These are phyloP conservation scores for Lithodes maja DNA, from an alignment of 2,888 invertebrate genomes.

Conservation along the genomic window DNA sequence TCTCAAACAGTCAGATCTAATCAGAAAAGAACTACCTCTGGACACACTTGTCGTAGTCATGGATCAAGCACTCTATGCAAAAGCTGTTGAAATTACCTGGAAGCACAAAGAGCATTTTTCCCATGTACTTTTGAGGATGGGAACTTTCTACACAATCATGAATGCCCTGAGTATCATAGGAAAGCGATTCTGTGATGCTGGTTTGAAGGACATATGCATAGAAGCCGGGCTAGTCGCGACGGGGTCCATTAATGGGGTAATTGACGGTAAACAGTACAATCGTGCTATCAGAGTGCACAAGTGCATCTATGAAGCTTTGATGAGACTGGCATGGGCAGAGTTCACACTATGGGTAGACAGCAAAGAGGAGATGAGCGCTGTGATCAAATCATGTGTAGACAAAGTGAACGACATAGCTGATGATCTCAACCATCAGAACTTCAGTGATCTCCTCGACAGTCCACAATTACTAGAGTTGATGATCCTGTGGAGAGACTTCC, in stretches of 20 bases:
- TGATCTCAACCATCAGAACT: background rate
- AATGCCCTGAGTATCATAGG: constrained; percentile 16
- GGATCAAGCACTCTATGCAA: constrained; percentile 71
- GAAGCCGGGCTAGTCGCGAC: no score
- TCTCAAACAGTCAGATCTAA: background rate
- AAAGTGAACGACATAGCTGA: background rate
- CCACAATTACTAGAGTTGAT: background rate
- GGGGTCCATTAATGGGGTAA: background rate
- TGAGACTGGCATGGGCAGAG: constrained; percentile 31
- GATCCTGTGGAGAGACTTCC: constrained; percentile 21
- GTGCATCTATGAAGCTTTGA: constrained; percentile 27
- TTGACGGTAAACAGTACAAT: constrained; percentile 9
- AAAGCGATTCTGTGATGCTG: constrained; percentile 26
- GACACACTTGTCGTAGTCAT: no score
- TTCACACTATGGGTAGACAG: constrained; percentile 14
- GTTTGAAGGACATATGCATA: no score
- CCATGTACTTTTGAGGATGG: constrained; percentile 66
- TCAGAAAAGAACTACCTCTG: no score
- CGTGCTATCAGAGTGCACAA: background rate
- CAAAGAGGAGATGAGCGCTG: constrained; percentile 7
- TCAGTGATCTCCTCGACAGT: background rate
- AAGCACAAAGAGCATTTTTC: no score
- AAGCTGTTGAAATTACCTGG: no score
- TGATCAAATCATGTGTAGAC: constrained; percentile 21
- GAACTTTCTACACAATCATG: constrained; percentile 70